phyloP scores from a whole-genome alignment of 1,140 invertebrate species.

The Drosophila varians region DNA sequence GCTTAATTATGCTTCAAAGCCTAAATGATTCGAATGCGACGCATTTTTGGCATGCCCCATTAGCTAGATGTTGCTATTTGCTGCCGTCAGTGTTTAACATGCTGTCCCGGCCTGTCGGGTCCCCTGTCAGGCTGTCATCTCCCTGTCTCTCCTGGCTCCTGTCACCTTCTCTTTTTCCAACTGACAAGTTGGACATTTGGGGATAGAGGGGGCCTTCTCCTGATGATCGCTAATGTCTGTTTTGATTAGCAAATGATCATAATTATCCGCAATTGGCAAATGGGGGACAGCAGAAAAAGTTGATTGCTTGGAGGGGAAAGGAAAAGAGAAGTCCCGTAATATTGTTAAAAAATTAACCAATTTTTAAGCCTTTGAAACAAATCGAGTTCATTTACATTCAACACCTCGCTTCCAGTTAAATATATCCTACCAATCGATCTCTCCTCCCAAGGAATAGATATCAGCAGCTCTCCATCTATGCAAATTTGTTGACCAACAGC shows the following conservation, averaged over 20 bases:
- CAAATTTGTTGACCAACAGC: conserved; percentile 28
- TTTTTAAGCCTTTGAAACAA: no score
- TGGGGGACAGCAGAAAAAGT: conserved; percentile 21
- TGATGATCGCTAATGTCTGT: conserved; percentile 45
- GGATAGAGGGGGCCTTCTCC: conserved; percentile 1
- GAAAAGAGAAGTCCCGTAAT: no score
- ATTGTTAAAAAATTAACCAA: no score
- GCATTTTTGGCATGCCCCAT: conserved; percentile 68
- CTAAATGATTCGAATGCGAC: conserved; percentile 64
- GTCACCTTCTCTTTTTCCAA: conserved; percentile 5
- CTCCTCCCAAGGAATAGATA: background rate
- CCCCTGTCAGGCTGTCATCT: conserved; percentile 6
- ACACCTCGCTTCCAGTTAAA: no score
- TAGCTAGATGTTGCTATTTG: conserved; percentile 34
- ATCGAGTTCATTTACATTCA: no score
- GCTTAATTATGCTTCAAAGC: conserved; percentile 71
- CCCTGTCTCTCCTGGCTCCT: conserved; percentile 1
- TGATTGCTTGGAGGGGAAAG: background rate
- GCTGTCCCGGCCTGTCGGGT: conserved; percentile 15
- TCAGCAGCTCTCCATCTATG: conserved; percentile 8
- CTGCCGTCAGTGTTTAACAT: conserved; percentile 35
- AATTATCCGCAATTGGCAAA: conserved; percentile 15
- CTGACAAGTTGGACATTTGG: conserved; percentile 46
- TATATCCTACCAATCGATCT: background rate
- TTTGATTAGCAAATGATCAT: conserved; percentile 62